Conservation (phyloP, 2,113 vertebrate genomes). For the Budorcas taxicolor region DNA sequence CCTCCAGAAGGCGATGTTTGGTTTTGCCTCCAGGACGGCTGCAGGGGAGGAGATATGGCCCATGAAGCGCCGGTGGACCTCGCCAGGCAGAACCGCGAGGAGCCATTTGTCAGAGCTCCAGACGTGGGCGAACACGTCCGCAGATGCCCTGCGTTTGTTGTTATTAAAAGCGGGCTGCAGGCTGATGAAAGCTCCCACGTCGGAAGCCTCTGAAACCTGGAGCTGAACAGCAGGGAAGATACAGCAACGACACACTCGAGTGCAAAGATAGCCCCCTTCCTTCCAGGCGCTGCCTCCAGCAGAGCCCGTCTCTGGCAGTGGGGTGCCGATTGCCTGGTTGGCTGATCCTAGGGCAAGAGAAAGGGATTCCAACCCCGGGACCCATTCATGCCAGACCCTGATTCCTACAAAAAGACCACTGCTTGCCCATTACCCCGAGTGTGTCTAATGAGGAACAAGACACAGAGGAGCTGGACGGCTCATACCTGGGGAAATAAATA, state of each 20-base stretch:
- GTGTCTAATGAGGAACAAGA: conserved; percentile 48
- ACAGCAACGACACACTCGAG: conserved; percentile 5
- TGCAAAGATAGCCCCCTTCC: conserved; percentile 44
- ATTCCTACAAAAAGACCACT: conserved; percentile 15
- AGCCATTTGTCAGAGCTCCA: conserved; percentile 58
- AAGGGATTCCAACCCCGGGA: conserved; percentile 29
- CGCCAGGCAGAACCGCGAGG: not conserved
- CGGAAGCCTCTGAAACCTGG: not conserved
- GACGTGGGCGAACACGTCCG: not conserved
- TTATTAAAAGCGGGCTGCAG: conserved; percentile 59
- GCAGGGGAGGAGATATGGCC: conserved; percentile 53
- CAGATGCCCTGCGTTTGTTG: conserved; percentile 35
- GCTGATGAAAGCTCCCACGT: conserved; percentile 59
- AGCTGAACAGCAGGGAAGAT: conserved; percentile 55
- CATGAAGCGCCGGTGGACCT: conserved; percentile 47
- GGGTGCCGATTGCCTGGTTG: not conserved
- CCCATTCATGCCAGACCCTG: conserved; percentile 30
- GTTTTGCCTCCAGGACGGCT: conserved; percentile 59
- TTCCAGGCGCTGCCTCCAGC: not conserved
- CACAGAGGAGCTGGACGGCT: not conserved
- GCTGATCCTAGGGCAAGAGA: conserved; percentile 46
- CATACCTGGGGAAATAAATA: not conserved
- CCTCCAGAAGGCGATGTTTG: conserved; percentile 66
- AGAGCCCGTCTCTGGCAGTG: not conserved
- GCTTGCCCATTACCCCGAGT: conserved; percentile 53